Evolutionary conservation across 2,888 invertebrate genomes (phyloP).

Genomic region (Synanthedon andrenaeformis): DNA sequence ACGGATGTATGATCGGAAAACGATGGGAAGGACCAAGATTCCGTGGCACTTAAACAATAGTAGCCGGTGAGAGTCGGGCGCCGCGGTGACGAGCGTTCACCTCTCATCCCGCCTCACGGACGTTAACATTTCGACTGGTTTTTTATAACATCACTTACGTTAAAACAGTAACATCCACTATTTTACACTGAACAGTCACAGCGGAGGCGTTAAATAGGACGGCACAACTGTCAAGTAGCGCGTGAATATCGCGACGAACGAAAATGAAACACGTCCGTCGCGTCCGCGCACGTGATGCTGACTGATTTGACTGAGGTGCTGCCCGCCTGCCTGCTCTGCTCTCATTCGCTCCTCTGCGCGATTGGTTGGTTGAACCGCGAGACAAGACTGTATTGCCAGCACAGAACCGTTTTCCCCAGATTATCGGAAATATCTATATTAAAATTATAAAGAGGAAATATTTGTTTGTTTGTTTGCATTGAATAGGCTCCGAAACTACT

Average conservation of each 20-base stretch:
- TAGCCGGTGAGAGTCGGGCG: conserved; percentile 66
- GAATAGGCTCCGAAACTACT: no score
- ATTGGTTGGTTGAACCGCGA: conserved; percentile 40
- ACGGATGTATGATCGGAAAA: conserved; percentile 62
- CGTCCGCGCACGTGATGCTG: conserved; percentile 62
- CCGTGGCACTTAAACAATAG: conserved; percentile 68
- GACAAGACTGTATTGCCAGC: conserved; percentile 38
- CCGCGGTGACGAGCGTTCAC: conserved; percentile 67
- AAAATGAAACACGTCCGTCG: conserved; percentile 36
- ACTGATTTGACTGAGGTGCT: conserved; percentile 27
- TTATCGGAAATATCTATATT: conserved; percentile 2
- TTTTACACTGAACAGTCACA: conserved; percentile 41
- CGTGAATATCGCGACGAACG: conserved; percentile 44
- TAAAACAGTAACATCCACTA: conserved; percentile 43
- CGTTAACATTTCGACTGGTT: conserved; percentile 29
- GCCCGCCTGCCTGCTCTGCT: conserved; percentile 14
- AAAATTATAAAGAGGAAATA: no score
- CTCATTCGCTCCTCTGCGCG: conserved; percentile 23
- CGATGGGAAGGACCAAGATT: conserved; percentile 68
- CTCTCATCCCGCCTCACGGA: conserved; percentile 53
- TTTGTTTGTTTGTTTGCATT: no score
- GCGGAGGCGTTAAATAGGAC: conserved; percentile 52
- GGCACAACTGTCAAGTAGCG: conserved; percentile 58
- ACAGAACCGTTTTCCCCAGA: conserved; percentile 27
- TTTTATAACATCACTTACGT: conserved; percentile 29